Evolutionary conservation across 2,888 invertebrate species (phyloP).

Genomic region (Sinopyrophorus schimmeli): DNA sequence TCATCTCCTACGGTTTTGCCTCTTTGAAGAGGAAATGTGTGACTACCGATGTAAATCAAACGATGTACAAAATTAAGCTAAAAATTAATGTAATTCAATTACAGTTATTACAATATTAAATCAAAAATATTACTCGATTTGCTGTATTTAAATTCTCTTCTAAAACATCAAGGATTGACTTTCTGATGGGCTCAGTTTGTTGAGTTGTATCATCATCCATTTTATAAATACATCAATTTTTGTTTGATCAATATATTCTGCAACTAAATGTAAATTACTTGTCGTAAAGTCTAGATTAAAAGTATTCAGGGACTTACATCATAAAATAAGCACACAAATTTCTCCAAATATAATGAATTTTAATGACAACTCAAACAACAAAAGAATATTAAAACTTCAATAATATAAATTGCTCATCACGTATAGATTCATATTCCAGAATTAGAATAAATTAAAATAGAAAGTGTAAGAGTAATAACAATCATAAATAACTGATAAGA

Average conservation of each 20-base stretch:
- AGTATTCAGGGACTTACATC: no score
- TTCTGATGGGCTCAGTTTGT: slow-evolving; percentile 26
- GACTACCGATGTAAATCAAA: slow-evolving; percentile 58
- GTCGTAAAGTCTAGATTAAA: no score
- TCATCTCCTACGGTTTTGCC: slow-evolving; percentile 50
- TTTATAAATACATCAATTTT: slow-evolving; percentile 5
- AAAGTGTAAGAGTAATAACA: no score
- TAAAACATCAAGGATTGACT: slow-evolving; percentile 32
- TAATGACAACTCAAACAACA: no score
- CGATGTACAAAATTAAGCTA: slow-evolving; percentile 59
- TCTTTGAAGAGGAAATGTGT: slow-evolving; percentile 46
- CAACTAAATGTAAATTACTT: no score
- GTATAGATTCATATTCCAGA: no score
- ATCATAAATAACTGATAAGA: no score
- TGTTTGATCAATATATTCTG: slow-evolving; percentile 18
- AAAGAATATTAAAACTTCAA: no score
- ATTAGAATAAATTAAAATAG: no score
- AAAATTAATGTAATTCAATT: slow-evolving; percentile 28
- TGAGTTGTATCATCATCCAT: slow-evolving; percentile 8
- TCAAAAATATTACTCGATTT: slow-evolving; percentile 26
- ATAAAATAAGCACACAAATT: no score
- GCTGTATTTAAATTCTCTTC: slow-evolving; percentile 32
- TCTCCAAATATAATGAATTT: no score
- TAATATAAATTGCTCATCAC: no score
- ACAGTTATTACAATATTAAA: not conserved